Conservation (phyloP, 2,888 invertebrate genomes). For the Lepidochrysops patricia region DNA sequence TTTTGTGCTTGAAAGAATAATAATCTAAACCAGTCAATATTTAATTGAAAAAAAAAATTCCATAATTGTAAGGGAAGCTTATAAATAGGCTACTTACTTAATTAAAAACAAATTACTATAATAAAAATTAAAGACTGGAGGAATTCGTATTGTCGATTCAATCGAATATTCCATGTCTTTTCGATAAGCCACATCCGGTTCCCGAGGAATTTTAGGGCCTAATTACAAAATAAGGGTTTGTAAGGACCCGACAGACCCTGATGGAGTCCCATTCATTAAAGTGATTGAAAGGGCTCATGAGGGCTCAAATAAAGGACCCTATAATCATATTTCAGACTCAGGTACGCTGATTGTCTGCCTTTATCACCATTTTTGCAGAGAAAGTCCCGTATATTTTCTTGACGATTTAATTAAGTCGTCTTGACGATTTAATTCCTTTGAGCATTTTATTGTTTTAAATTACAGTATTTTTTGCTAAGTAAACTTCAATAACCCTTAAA, state of each 20-base stretch:
- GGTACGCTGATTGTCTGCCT: conserved; percentile 15
- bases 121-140: neutral
- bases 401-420: neutral
- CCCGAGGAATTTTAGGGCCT: conserved; percentile 46
- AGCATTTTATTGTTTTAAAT: neutral
- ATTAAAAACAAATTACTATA: conserved; percentile 6
- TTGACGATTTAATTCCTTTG: neutral
- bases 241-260: conserved; percentile 47
- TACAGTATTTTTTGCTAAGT: neutral
- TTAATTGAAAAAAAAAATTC: too few relatives aligned
- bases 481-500: neutral
- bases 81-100: neutral
- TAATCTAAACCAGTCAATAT: too few relatives aligned
- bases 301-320: conserved; percentile 34
- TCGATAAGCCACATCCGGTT: conserved; percentile 46
- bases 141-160: neutral
- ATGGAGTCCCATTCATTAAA: conserved; percentile 55
- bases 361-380: conserved; percentile 4
- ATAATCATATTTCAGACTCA: conserved; percentile 46
- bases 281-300: conserved; percentile 57
- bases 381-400: neutral
- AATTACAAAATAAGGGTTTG: conserved; percentile 54
- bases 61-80: neutral
- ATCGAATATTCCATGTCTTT: neutral
- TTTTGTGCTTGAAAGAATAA: too few relatives aligned